A percentile compares a stretch with the other conserved stretches of the same genome.
phyloP scores from a whole-genome alignment of 2,797 vertebrate genomes.

The Iguana delicatissima region DNA sequence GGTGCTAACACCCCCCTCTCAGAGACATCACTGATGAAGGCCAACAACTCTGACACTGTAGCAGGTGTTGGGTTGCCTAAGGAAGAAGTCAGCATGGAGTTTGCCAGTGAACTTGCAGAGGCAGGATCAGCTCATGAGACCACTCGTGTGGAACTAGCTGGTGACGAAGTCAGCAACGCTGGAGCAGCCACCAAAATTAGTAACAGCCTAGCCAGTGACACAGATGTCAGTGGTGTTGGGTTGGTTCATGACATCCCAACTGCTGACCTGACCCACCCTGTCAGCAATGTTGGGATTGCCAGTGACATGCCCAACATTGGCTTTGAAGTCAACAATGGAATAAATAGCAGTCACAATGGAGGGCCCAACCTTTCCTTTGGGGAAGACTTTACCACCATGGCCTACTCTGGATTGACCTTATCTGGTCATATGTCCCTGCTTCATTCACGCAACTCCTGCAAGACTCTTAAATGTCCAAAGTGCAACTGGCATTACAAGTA shows the following conservation, averaged over 20 bases:
- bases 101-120: not conserved
- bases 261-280: slow-evolving; percentile 51
- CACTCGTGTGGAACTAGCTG: not conserved
- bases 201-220: slow-evolving; percentile 46
- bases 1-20: not conserved
- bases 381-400: slow-evolving; percentile 54
- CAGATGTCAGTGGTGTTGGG: not conserved
- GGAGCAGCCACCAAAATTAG: slow-evolving; percentile 17
- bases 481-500: slow-evolving; percentile 85
- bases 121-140: not conserved
- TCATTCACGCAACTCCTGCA: slow-evolving; percentile 79
- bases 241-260: slow-evolving; percentile 16
- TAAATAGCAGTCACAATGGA: slow-evolving; percentile 7
- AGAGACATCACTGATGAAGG: not conserved
- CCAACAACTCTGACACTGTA: not conserved
- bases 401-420: slow-evolving; percentile 75
- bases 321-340: slow-evolving; percentile 16
- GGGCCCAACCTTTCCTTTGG: slow-evolving; percentile 13
- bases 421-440: slow-evolving; percentile 78
- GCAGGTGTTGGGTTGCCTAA: not conserved
- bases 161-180: not conserved
- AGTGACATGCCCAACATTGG: slow-evolving; percentile 35
- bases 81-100: not conserved
- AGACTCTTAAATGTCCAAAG: slow-evolving; percentile 81
- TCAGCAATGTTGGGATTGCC: slow-evolving; percentile 61